Base-by-base conservation (phyloP, 2,888 invertebrate genomes). In the Synergus japonicus region DNA sequence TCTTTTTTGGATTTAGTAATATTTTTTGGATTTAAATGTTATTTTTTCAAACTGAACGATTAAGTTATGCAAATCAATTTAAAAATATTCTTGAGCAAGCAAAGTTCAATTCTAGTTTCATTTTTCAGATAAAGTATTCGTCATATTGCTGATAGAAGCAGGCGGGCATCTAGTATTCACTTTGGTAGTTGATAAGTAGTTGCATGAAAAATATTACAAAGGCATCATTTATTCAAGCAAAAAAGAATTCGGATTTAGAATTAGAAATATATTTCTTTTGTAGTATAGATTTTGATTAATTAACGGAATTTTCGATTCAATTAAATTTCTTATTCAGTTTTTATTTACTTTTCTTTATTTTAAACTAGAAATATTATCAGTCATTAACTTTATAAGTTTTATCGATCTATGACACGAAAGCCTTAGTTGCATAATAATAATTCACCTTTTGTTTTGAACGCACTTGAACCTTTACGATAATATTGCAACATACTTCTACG, bases 401-500 rank as follows among this genome's bases (percentile, higher is more conserved):
- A 69, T 58, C 76, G 15, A 43, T 37, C 37, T 64, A 29, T 73
- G 64, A 65, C 41, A 63, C 41, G 29, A 69, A 49, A 69, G 22
- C 29, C 29, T 49, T 15, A 22, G 49, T 69, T 69, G 46, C 69
- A 29, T 22, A 46, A 29, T 58, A 43, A 78, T 58, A 43, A 78
- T 41, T 66, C 66, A 66, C 60, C 66, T 78, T 66, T 78, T 69
- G 41, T 54, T 58, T 78, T 63, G 18, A 60, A 77, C 66, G 77
- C 77, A 77, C 77, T 77, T 77, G 77, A 77, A 77, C 65, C 65
- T 77, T 44, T 66, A 37, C n/a, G n/a, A 46, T 64, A n/a, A 41
- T 66, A 18, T 66, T 66, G 43, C 66, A 66, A 18, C 66, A 66
- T 66, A 41, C 43, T 66, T 66, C 8, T 18, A 43, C 66, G 66